A percentile compares a stretch with the other conserved stretches of the same genome.
Conservation (phyloP, 2,797 vertebrate genomes). For the Sciurus carolinensis region DNA sequence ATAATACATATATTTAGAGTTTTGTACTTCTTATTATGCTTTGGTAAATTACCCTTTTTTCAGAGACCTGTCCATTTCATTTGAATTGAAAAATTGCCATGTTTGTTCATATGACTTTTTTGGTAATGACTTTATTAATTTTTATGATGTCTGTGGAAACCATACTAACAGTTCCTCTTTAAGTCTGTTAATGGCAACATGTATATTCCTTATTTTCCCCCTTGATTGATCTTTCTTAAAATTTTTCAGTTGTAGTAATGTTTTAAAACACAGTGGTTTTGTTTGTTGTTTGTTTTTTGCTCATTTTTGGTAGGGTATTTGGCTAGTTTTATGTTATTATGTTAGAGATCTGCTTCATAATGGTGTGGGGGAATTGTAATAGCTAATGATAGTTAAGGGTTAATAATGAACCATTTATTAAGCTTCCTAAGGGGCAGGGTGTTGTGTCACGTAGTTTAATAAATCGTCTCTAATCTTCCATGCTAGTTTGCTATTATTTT, state of each 20-base stretch:
- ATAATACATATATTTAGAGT: not conserved
- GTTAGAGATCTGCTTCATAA: not conserved
- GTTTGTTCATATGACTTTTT: not conserved
- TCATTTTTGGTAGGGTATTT: not conserved
- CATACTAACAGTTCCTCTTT: not conserved
- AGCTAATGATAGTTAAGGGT: not conserved
- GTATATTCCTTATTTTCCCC: not conserved
- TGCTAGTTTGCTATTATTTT: not conserved
- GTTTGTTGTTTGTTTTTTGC: not conserved
- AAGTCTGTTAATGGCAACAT: not conserved
- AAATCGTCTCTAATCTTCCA: not conserved
- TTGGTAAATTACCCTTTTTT: not conserved
- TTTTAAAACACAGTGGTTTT: not conserved
- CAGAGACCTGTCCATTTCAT: conserved; percentile 24
- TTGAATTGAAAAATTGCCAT: not conserved
- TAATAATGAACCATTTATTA: not conserved
- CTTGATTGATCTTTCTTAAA: not conserved
- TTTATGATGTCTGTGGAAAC: not conserved
- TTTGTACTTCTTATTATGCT: not conserved
- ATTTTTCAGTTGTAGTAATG: not conserved
- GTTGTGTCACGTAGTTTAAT: not conserved
- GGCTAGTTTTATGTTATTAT: not conserved
- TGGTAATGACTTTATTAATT: not conserved
- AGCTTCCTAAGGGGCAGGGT: not conserved
- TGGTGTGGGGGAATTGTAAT: not conserved